Base-by-base conservation (phyloP, 2,888 invertebrate species). In the Melinopterus prodromus region DNA sequence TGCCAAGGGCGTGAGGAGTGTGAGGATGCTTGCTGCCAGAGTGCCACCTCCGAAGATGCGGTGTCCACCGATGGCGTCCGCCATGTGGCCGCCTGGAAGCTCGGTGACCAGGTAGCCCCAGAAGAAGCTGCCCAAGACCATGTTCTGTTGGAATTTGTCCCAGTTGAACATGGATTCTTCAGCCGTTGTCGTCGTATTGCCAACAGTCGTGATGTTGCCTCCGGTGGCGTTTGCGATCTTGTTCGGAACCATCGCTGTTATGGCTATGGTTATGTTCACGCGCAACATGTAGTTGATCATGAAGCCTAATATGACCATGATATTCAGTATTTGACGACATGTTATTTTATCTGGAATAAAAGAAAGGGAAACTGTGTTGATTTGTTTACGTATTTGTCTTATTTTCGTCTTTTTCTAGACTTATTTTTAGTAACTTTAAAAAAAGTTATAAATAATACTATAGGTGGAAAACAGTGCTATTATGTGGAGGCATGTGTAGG, bases 81-180 rank as follows among this genome's bases (percentile, higher is more conserved):
- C 95, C 84, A 97, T 90, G 84, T 96, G 92, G 78, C 97, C 97
- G 16, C 97, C 97, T 1, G 97, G 97, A 82, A 97, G 90, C 89
- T 97, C 97, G 82, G 97, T 97, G 81, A 96, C 91, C 74, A 97
- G 93, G 89, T 98, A 97, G 12, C 97, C 97, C 95, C 96, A 97
- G 91, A 96, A 98, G 92, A 98, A 98, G 85, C 95, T 94, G 70
- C 97, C 96, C 36, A 97, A 91, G 71, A 97, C 93, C 81, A 94
- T 91, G 86, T 97, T 97, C 87, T 95, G 95, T 86, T 95, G 92
- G 85, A 94, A 92, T 80, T 93, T 92, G 87, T 95, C 92, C 97
- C 97, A 97, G 26, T 92, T 88, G 89, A 95, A 97, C 82, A 92
- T 92, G 0, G 92, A 70, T 7, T 16, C 77, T 81, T 53, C 72